Percentiles rank a stretch among this genome's conserved stretches.
These are phyloP conservation scores for Molossus molossus DNA, from an alignment of 2,797 vertebrate species.

Conservation along the genomic window DNA sequence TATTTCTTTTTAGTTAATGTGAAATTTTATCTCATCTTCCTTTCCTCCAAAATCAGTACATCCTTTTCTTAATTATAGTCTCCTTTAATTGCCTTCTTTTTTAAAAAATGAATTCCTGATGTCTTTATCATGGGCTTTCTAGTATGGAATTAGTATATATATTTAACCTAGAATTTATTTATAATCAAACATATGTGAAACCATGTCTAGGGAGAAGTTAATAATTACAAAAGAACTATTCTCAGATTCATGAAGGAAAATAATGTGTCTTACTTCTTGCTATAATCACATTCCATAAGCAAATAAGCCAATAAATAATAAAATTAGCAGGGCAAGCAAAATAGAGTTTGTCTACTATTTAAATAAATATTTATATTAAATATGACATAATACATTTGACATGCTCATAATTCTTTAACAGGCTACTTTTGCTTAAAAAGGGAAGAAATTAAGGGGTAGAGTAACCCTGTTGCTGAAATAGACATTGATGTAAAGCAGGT, in stretches of 20 bases:
- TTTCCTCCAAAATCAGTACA: neutral
- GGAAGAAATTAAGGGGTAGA: neutral
- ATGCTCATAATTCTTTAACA: neutral
- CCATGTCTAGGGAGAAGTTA: neutral
- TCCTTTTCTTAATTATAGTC: neutral
- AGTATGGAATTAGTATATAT: neutral
- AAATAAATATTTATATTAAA: conserved; percentile 41
- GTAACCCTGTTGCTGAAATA: neutral
- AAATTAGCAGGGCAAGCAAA: neutral
- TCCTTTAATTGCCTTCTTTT: neutral
- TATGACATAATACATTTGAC: neutral
- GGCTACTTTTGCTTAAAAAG: neutral
- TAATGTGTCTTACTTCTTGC: neutral
- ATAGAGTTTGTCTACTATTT: neutral
- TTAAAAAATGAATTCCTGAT: neutral
- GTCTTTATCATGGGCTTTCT: neutral
- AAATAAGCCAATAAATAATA: neutral
- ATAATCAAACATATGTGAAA: neutral
- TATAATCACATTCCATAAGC: neutral
- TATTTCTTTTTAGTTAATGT: neutral
- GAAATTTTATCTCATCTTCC: neutral
- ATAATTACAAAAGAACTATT: neutral
- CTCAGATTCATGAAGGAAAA: neutral
- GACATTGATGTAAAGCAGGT: neutral
- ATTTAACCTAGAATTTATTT: neutral